Base-by-base conservation (phyloP, 2,888 invertebrate species). In the Drosophila affinis region DNA sequence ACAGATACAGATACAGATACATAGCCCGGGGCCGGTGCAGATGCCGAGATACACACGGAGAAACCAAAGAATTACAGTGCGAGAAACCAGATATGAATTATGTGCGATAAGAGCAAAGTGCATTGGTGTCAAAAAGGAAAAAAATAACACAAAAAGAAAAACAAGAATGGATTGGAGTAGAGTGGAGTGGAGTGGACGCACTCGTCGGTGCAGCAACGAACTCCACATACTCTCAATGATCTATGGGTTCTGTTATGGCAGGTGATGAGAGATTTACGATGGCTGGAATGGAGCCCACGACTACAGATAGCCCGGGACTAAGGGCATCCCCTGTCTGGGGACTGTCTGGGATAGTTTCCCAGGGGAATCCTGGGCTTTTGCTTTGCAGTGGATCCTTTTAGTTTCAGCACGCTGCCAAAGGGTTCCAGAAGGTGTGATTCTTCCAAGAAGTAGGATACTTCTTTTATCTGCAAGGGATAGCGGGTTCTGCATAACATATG, bases 11-110 rank as follows among this genome's bases (percentile, higher is more conserved):
- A 39, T 6, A 39, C n/a, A 39, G 2, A 7, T 5, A 34, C 34
- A 34, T 5, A 5, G 4, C 29, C 34, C 34, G 12, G 5, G 34
- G 34, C 34, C 34, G 34, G 12, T 34, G 10, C 24, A 57, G 47
- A 59, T 39, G 39, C 39, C 14, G 14, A 39, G 39, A 39, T 39
- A 14, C 39, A 39, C 39, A n/a, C 39, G 39, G 7, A 39, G 39
- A 39, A 39, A 44, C 58, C 45, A 29, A 18, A 27, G 45, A 57
- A 39, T 27, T 70, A 62, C 70, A 72, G 71, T 72, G 63, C 67
- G 81, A 81, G 78, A 80, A 81, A 81, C 77, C 85, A 85, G 85
- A 83, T 83, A 83, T 85, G 83, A 85, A 79, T 85, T 78, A 85
- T 85, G 70, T 71, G 85, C 76, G 85, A 85, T 83, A 83, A 85